A percentile compares a stretch with the other conserved stretches of the same genome.
These are phyloP conservation scores for Drosophila macrospina DNA, from an alignment of 2,888 invertebrate genomes.

Conservation along the genomic window DNA sequence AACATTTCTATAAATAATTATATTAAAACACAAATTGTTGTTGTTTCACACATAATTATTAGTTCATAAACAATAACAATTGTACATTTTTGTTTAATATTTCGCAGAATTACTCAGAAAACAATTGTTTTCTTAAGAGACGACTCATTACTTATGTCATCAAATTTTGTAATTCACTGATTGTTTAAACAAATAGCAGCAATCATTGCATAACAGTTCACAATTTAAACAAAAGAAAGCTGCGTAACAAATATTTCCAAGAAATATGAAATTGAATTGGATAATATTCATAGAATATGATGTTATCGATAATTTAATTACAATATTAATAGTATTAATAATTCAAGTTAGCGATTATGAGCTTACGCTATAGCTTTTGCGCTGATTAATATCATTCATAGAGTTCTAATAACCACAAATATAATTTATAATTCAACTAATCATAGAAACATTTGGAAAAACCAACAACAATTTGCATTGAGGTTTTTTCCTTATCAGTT, in stretches of 20 bases:
- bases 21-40: neutral
- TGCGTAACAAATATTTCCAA: neutral
- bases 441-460: neutral
- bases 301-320: neutral
- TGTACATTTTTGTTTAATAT: neutral
- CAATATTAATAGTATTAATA: too few species aligned
- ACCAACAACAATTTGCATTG: neutral
- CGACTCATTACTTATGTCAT: conserved; percentile 4
- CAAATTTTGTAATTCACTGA: conserved; percentile 1
- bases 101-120: neutral
- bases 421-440: too few species aligned
- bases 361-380: too few species aligned
- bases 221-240: neutral
- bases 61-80: neutral
- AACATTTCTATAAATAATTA: neutral
- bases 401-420: neutral
- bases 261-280: neutral
- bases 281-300: neutral
- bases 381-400: too few species aligned
- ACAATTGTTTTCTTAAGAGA: neutral
- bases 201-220: neutral
- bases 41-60: neutral
- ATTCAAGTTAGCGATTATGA: too few species aligned
- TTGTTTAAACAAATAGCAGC: neutral
- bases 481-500: conserved; percentile 38